A percentile compares a stretch with the other conserved stretches of the same genome.
Evolutionary conservation across 2,797 vertebrate species (phyloP).

Genomic region (Darevskia mixta): DNA sequence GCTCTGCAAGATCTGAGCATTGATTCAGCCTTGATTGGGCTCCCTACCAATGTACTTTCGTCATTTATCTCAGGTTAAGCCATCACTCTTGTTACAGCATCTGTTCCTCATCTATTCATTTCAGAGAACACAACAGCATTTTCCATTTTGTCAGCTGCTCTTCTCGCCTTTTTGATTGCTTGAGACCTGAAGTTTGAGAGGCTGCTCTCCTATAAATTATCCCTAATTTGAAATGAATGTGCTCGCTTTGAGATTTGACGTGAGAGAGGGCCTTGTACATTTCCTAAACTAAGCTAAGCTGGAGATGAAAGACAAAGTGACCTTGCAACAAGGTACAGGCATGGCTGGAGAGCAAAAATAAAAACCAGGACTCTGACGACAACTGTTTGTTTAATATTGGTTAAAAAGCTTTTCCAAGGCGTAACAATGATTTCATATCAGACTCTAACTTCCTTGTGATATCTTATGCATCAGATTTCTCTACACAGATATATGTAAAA

Average conservation of each 20-base stretch:
- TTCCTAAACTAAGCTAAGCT: neutral
- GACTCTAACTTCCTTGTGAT: neutral
- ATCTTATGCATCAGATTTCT: neutral
- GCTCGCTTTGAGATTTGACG: slow-evolving; percentile 38
- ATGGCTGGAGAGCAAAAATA: neutral
- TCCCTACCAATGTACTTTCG: slow-evolving; percentile 33
- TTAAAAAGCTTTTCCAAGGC: fast-evolving
- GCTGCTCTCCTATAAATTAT: slow-evolving; percentile 37
- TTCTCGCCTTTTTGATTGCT: slow-evolving; percentile 58
- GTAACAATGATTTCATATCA: fast-evolving
- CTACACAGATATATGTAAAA: neutral
- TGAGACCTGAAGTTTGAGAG: slow-evolving; percentile 45
- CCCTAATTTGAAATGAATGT: slow-evolving; percentile 53
- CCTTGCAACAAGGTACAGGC: neutral
- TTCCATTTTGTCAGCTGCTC: slow-evolving; percentile 61
- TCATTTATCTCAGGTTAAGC: slow-evolving; percentile 67
- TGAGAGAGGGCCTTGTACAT: neutral
- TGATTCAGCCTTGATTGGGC: slow-evolving; percentile 68
- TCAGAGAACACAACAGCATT: neutral
- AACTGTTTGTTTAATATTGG: fast-evolving
- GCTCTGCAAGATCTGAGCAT: slow-evolving; percentile 59
- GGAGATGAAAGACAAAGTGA: slow-evolving; percentile 12
- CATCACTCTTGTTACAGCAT: slow-evolving; percentile 59
- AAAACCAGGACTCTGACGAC: neutral
- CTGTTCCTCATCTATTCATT: slow-evolving; percentile 55